Evolutionary conservation across 2,797 vertebrate genomes (phyloP).

Genomic region (Amphiprion clarkii): DNA sequence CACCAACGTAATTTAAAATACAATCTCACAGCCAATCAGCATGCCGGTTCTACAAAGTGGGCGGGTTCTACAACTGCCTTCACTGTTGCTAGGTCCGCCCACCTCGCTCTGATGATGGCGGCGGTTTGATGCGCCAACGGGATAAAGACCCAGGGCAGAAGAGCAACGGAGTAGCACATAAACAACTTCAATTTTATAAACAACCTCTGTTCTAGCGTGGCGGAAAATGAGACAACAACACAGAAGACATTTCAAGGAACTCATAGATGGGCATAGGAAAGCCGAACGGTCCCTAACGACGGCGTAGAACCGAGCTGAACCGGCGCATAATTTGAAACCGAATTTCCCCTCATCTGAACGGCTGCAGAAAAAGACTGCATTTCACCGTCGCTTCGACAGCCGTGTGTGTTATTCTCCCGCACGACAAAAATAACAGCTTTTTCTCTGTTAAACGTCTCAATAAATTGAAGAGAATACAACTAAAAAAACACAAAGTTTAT

Average conservation of each 20-base stretch:
- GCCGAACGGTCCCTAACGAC: conserved; percentile 45
- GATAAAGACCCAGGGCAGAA: conserved; percentile 78
- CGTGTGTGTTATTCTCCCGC: conserved; percentile 62
- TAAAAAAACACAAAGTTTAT: conserved; percentile 51
- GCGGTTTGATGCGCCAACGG: conserved; percentile 82
- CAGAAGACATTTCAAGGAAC: conserved; percentile 72
- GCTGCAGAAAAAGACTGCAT: conserved; percentile 67
- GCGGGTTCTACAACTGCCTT: conserved; percentile 49
- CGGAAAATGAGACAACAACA: conserved; percentile 25
- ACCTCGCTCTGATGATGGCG: conserved; percentile 82
- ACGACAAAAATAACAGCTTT: conserved; percentile 34
- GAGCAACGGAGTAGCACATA: conserved; percentile 65
- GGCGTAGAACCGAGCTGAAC: conserved; percentile 78
- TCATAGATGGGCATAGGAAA: conserved; percentile 32
- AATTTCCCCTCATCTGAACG: conserved; percentile 55
- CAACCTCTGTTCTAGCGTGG: conserved; percentile 1
- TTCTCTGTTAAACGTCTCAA: conserved; percentile 4
- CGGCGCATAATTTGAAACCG: conserved; percentile 79
- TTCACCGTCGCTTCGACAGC: conserved; percentile 65
- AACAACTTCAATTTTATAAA: conserved; percentile 69
- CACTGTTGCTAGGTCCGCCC: conserved; percentile 62
- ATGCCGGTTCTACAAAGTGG: background rate
- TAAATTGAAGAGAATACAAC: conserved; percentile 19
- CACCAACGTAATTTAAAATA: conserved; percentile 21
- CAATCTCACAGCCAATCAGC: conserved; percentile 48